These are phyloP conservation scores for Hippocampus kuda DNA, from an alignment of 2,797 vertebrate genomes.

Conservation along the genomic window DNA sequence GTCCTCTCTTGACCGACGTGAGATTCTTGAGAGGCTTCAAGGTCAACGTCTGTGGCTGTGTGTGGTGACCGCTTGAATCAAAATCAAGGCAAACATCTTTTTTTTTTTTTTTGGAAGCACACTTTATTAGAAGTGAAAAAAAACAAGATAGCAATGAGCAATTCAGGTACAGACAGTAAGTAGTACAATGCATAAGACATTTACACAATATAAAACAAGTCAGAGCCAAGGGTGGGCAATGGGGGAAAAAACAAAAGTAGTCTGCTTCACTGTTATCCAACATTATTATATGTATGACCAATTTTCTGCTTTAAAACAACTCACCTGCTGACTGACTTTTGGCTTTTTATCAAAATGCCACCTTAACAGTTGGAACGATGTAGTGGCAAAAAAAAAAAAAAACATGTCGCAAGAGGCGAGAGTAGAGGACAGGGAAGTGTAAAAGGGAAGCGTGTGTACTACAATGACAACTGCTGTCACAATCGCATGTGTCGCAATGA, in stretches of 20 bases:
- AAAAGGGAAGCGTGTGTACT: constrained; percentile 54
- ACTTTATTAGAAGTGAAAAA: constrained; percentile 56
- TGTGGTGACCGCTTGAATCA: constrained; percentile 41
- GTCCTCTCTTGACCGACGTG: constrained; percentile 48
- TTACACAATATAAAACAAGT: constrained; percentile 40
- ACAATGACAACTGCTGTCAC: constrained; percentile 58
- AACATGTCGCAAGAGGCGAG: constrained; percentile 54
- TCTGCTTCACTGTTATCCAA: constrained; percentile 39
- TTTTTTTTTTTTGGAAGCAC: constrained; percentile 21
- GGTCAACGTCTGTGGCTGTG: constrained; percentile 39
- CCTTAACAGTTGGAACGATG: constrained; percentile 35
- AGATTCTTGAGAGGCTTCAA: constrained; percentile 53
- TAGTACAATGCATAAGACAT: constrained; percentile 16
- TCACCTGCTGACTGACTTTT: constrained; percentile 11
- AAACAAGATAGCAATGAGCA: constrained; percentile 25
- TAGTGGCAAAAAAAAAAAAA: constrained; percentile 15
- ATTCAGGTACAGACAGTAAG: constrained; percentile 24
- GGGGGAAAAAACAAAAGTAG: not conserved
- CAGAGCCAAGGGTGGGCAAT: constrained; percentile 52
- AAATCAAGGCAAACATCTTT: constrained; percentile 28
- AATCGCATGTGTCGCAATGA: constrained; percentile 67
- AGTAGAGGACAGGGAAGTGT: constrained; percentile 60
- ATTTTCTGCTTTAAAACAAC: constrained; percentile 27
- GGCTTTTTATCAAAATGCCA: constrained; percentile 4
- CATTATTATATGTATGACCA: constrained; percentile 41